Evolutionary conservation across 1,140 invertebrate species (phyloP), one percentile per base, ranked within the genome.

Genomic region (Spodoptera frugiperda): DNA sequence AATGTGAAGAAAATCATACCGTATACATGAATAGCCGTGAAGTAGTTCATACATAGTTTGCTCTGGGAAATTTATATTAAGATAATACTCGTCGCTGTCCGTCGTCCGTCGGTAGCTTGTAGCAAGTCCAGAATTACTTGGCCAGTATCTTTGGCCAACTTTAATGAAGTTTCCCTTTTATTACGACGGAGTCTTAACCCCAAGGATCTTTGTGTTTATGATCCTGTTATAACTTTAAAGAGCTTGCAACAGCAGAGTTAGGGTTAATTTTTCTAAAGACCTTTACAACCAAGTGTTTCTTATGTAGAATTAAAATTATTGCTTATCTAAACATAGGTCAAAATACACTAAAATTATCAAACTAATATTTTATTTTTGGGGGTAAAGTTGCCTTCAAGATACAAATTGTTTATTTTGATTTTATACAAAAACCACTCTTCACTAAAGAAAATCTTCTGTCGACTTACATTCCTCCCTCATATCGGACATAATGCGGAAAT

Each of bases 81-180:
- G 33, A 74, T 51, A 72, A 73, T 80, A 71, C 51, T 10, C 33
- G 70, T 75, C 76, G 77, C 14, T 39, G 55, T 74, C 74, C 39
- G 51, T 74, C 74, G 54, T 59, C 51, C 70, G 81, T 68, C 68
- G 49, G 81, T 65, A 65, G 76, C 74, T 72, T 74, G 73, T 74
- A 78, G 71, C 76, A 67, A 63, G 76, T 70, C 73, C 72, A 80
- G 76, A 82, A 84, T 83, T 87, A 85, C 86, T 85, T 78, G 79
- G 80, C 63, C 78, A 61, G 81, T 87, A 88, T 89, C 84, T 85
- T 84, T 81, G 83, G 82, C 85, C 80, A 88, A 90, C 77, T 86
- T 91, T 89, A 89, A 90, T 90, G 87, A 90, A 87, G 88, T 91
- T 91, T 88, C 81, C 67, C 85, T 89, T 91, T 91, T 91, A 91